phyloP scores from a whole-genome alignment of 2,888 invertebrate genomes.

The Orthosia gracilis region DNA sequence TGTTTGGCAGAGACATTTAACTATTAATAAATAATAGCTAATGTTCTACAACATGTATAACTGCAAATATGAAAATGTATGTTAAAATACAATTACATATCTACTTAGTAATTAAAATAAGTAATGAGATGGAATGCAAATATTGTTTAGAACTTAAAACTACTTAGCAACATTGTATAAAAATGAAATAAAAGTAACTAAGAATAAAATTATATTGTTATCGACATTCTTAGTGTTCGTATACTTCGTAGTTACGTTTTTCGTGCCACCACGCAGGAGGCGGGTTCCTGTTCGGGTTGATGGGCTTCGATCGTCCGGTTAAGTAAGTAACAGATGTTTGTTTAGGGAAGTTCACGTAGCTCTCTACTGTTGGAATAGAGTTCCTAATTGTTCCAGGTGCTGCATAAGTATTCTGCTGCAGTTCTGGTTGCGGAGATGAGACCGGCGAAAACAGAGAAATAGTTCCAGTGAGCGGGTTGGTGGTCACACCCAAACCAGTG shows the following conservation, averaged over 20 bases:
- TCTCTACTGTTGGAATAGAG: slow-evolving; percentile 68
- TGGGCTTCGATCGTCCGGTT: slow-evolving; percentile 48
- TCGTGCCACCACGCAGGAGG: slow-evolving; percentile 73
- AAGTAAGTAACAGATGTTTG: slow-evolving; percentile 67
- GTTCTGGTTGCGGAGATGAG: slow-evolving; percentile 50
- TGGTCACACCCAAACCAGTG: slow-evolving; percentile 56
- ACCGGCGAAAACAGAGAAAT: slow-evolving; percentile 54
- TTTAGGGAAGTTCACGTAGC: slow-evolving; percentile 71
- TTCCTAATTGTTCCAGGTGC: slow-evolving; percentile 64
- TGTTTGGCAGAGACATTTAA: slow-evolving; percentile 52
- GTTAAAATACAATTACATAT: slow-evolving; percentile 65
- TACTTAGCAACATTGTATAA: slow-evolving; percentile 31
- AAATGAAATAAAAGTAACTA: slow-evolving; percentile 15
- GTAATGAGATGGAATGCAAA: neutral
- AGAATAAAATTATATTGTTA: slow-evolving; percentile 11
- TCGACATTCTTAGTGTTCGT: slow-evolving; percentile 66
- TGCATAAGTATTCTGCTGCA: slow-evolving; percentile 40
- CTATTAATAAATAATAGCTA: slow-evolving; percentile 66
- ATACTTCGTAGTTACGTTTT: slow-evolving; percentile 74
- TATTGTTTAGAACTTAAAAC: slow-evolving; percentile 30
- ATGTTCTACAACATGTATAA: slow-evolving; percentile 50
- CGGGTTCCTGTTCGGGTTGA: slow-evolving; percentile 52
- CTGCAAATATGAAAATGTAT: slow-evolving; percentile 64
- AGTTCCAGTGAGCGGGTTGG: slow-evolving; percentile 56
- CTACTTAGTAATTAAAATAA: slow-evolving; percentile 39